These are phyloP conservation scores for Amiota communis DNA, from an alignment of 2,888 invertebrate species.

Conservation along the genomic window DNA sequence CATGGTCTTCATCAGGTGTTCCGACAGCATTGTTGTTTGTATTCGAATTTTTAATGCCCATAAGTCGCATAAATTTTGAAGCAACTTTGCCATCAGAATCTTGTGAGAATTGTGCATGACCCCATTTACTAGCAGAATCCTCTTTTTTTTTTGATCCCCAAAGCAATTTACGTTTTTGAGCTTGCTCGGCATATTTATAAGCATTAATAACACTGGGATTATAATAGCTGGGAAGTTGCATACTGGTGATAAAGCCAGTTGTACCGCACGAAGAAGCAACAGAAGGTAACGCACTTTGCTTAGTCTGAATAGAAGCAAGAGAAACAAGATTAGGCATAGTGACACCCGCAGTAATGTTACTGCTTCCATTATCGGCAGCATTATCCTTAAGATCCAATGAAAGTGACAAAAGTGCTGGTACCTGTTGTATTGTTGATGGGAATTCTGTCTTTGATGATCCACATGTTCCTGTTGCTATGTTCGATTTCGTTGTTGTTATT, in stretches of 20 bases:
- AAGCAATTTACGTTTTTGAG: constrained; percentile 91
- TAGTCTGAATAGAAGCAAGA: too few relatives aligned
- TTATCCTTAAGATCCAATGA: constrained; percentile 63
- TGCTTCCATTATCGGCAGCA: constrained; percentile 27
- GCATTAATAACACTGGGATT: constrained; percentile 83
- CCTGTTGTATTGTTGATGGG: constrained; percentile 52
- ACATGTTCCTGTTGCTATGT: constrained; percentile 34
- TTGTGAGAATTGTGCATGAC: constrained; percentile 87
- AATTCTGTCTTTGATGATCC: constrained; percentile 35
- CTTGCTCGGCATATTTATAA: constrained; percentile 88
- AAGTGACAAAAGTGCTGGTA: constrained; percentile 60
- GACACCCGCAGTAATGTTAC: neutral
- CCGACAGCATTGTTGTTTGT: constrained; percentile 16
- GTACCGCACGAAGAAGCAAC: neutral
- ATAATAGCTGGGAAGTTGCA: constrained; percentile 80
- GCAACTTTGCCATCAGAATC: constrained; percentile 94
- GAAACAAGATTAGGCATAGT: too few relatives aligned
- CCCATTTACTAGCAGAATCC: constrained; percentile 78
- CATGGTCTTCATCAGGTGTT: constrained; percentile 27
- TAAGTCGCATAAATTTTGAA: constrained; percentile 95
- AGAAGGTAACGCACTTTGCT: neutral
- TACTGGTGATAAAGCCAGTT: constrained; percentile 21
- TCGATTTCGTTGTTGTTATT: constrained; percentile 26
- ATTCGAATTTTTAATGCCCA: constrained; percentile 82
- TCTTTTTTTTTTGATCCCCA: constrained; percentile 87